phyloP scores from a whole-genome alignment of 2,888 invertebrate species.

The Gymnosoma rotundatum region DNA sequence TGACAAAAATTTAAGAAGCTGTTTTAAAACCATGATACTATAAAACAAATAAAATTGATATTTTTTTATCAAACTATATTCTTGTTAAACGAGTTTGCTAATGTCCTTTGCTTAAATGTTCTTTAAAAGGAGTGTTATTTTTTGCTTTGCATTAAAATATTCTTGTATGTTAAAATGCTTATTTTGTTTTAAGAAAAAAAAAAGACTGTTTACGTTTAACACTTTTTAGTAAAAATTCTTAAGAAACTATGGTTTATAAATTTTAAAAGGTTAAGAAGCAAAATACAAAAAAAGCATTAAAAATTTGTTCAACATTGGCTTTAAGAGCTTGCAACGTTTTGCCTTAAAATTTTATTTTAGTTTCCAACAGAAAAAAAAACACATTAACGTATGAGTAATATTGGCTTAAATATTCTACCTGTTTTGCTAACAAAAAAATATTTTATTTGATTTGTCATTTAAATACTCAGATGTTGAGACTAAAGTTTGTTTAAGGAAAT shows the following conservation, averaged over 20 bases:
- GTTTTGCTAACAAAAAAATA: not conserved
- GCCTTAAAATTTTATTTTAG: no score
- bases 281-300: no score
- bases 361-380: not conserved
- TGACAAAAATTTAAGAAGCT: not conserved
- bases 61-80: slow-evolving; percentile 19
- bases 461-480: not conserved
- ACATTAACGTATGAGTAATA: slow-evolving; percentile 26
- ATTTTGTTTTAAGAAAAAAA: not conserved
- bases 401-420: slow-evolving; percentile 5
- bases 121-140: not conserved
- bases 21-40: slow-evolving; percentile 5
- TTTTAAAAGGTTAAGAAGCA: no score
- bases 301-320: no score
- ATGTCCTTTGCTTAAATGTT: not conserved
- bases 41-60: slow-evolving; percentile 33
- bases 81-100: not conserved
- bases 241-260: no score
- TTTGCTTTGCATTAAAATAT: not conserved
- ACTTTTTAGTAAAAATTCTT: not conserved
- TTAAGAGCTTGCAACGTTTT: no score
- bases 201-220: not conserved
- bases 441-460: no score
- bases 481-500: slow-evolving; percentile 18
- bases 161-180: not conserved